Evolutionary conservation across 2,113 vertebrate genomes (phyloP).

Genomic region (Papio anubis): DNA sequence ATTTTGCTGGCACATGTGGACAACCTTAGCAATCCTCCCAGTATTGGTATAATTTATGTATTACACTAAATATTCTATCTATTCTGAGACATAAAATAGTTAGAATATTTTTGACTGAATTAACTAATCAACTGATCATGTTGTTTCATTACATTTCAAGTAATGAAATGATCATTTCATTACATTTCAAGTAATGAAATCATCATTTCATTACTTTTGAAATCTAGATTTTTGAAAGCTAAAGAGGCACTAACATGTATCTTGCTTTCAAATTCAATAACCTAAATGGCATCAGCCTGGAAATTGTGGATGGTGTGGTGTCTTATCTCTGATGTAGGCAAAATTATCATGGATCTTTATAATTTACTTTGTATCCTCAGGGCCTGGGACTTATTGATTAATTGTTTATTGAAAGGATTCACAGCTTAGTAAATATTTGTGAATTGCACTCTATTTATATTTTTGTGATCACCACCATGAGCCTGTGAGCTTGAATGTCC

Average conservation of each 20-base stretch:
- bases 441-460: neutral
- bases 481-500: neutral
- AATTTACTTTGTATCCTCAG: neutral
- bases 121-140: neutral
- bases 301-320: neutral
- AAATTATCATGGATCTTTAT: neutral
- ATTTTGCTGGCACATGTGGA: neutral
- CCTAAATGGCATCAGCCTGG: neutral
- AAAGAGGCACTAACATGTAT: neutral
- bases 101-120: neutral
- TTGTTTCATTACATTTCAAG: too few relatives aligned
- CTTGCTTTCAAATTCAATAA: neutral
- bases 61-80: neutral
- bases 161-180: too few relatives aligned
- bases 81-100: neutral
- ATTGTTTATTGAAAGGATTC: neutral
- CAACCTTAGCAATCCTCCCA: neutral
- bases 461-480: neutral
- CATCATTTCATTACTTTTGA: neutral
- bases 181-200: neutral
- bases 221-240: neutral
- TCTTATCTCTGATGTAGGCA: neutral
- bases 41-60: neutral
- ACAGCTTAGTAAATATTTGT: neutral
- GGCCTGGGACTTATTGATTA: neutral